Base-by-base conservation (phyloP, 2,797 vertebrate species). In the Alosa sapidissima region DNA sequence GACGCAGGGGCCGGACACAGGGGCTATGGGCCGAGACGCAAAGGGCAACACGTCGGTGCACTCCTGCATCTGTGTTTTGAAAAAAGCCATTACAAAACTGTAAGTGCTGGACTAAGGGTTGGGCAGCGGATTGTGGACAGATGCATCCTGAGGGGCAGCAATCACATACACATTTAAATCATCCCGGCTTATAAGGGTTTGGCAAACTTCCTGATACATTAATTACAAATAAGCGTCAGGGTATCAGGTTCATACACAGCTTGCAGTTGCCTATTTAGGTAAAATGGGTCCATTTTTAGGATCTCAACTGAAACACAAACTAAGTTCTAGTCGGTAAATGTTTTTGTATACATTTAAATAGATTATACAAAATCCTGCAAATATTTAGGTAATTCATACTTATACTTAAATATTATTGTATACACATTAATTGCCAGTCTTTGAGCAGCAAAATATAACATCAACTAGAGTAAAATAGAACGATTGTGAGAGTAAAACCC, bases 181-280 rank as follows among this genome's bases (percentile, higher is more conserved):
- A 75, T 41, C 14, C 36, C 33, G 21, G 33, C 45, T 75, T 36
- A 41, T 75, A 75, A 75, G 41, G 68, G 36, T 75, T 75, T 75
- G 14, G 68, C 41, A 75, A 75, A 75, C 36, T 75, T 75, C 68
- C 68, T 13, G 33, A 75, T 14, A 75, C 68, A 45, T 72, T 33
- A 72, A 72, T 75, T 45, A 75, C 36, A 75, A 75, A 75, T 75
- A 19, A 75, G 36, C 68, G 16, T 36, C 33, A 41, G 33, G 65
- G 68, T 75, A 13, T 36, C 36, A 19, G 45, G 36, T 75, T 45
- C 36, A 75, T 45, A 36, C 36, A 1, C 68, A 5, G 68, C 16
- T 75, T 45, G 33, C 68, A 75, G 33, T 75, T 75, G 36, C 68
- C 36, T 5, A 45, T 75, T 75, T 19, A 45, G 68, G 36, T 75